Evolutionary conservation across 92 coral and sea anemone genomes (phyloP), one percentile per base, ranked within the genome.

Genomic region (Epizoanthus scotinus): DNA sequence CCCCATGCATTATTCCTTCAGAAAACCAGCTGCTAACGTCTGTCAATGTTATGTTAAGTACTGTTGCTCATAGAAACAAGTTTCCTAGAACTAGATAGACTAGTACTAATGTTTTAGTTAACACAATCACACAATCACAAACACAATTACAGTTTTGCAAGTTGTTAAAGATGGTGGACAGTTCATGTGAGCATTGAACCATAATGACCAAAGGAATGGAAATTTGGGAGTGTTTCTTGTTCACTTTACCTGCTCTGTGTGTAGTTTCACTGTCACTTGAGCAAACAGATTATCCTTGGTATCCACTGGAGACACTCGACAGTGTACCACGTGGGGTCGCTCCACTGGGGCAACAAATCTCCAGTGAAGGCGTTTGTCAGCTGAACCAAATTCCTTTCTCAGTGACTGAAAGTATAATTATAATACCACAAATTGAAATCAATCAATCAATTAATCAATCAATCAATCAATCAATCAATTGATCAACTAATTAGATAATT

Each of bases 241-340:
- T 26, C 19, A 31, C 65, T 91, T 54, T 78, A 95, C 99, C 86
- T 95, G 99, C 71, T 95, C 90, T 59, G 97, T 90, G 80, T 87
- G 87, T 44, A 95, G 75, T 71, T 86, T 94, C 38, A 95, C 98
- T 52, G 94, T 93, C n/a, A 91, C 87, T 86, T 95, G 99, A 18
- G 95, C 98, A 84, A 95, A 95, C 26, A 95, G 61, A 86, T 95
- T 95, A 24, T 91, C 87, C 72, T 95, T 95, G 42, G 81, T 84
- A 79, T 91, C 98, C 3, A 95, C 90, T 0, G 98, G 94, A 0
- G 87, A 86, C 0, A 94, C 94, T 53, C 92, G 78, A 18, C 94
- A 97, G 75, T 95, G 98, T 3, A 95, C 98, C 27, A 95, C 91
- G 34, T 89, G 91, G 2, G 99, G 99, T 40, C 99, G 91, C 22